These are phyloP conservation scores for Dipodomys merriami DNA, from an alignment of 2,113 vertebrate genomes.

Conservation along the genomic window DNA sequence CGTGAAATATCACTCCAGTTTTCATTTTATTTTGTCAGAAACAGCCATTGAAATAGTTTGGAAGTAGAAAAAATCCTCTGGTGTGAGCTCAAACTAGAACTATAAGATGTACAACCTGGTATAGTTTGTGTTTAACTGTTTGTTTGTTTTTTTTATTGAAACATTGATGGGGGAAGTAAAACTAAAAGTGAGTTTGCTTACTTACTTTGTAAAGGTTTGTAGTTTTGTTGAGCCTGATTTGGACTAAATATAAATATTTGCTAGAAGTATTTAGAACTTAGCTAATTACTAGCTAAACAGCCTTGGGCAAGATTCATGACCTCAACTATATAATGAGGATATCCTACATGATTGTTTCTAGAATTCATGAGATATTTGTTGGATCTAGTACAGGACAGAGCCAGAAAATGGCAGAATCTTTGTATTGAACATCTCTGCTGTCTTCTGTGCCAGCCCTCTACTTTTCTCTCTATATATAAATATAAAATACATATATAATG, in stretches of 20 bases:
- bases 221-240: slow-evolving; percentile 63
- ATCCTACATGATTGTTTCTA: neutral
- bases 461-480: neutral
- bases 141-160: slow-evolving; percentile 13
- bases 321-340: neutral
- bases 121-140: neutral
- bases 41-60: slow-evolving; percentile 27
- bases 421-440: neutral
- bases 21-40: slow-evolving; percentile 36
- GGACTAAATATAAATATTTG: slow-evolving; percentile 38
- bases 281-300: neutral
- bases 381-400: neutral
- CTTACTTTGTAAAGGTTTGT: slow-evolving; percentile 54
- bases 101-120: neutral
- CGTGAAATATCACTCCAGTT: neutral
- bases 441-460: accelerated
- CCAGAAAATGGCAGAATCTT: neutral
- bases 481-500: no score
- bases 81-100: neutral
- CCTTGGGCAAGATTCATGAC: neutral
- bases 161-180: slow-evolving; percentile 1
- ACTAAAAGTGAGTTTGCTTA: neutral
- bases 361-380: neutral
- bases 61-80: neutral
- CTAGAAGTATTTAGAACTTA: slow-evolving; percentile 30